Conservation (phyloP, 2,888 invertebrate genomes). For the Dilophus febrilis region DNA sequence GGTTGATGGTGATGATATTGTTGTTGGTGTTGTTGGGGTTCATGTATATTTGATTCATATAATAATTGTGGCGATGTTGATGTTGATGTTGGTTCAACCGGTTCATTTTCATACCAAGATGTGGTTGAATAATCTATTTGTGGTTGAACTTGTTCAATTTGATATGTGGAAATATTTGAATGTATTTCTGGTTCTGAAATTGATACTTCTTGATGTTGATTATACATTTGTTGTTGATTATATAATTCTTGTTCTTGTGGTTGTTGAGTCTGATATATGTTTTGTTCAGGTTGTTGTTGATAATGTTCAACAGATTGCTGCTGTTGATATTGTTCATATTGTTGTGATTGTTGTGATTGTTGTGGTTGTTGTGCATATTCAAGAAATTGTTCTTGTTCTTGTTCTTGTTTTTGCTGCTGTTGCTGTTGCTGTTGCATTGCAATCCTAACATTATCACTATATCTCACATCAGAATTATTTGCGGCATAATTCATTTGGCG, state of each 20-base stretch:
- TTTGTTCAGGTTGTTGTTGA: constrained; percentile 8
- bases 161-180: not conserved
- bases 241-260: not conserved
- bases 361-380: constrained; percentile 5
- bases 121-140: not conserved
- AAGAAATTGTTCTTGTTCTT: constrained; percentile 1
- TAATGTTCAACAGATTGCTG: not conserved
- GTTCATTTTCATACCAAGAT: too few relatives aligned
- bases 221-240: too few relatives aligned
- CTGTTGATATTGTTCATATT: constrained; percentile 3
- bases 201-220: too few relatives aligned
- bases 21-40: too few relatives aligned
- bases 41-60: too few relatives aligned
- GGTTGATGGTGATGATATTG: too few relatives aligned
- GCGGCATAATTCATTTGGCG: not conserved
- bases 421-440: not conserved
- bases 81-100: too few relatives aligned
- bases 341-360: constrained; percentile 20
- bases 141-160: not conserved
- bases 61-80: too few relatives aligned
- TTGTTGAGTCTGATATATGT: constrained; percentile 7
- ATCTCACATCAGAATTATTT: too few relatives aligned
- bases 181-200: too few relatives aligned
- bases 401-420: not conserved
- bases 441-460: too few relatives aligned